Conservation (phyloP, 2,888 invertebrate genomes). For the Tetranychus truncatus region DNA sequence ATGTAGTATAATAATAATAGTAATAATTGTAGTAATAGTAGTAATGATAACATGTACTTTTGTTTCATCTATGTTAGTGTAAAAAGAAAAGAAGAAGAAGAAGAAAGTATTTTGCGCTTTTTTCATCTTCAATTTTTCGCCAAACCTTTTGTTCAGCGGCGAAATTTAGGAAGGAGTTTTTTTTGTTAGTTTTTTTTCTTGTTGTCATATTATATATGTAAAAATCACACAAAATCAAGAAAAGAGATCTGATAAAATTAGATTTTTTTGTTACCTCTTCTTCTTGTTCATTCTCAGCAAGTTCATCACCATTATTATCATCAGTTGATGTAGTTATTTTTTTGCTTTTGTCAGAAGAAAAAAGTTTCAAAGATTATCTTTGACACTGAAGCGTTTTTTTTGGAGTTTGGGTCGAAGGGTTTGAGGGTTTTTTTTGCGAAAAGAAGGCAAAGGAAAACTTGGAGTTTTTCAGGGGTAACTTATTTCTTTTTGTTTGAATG, state of each 20-base stretch:
- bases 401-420: background rate
- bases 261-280: background rate
- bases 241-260: background rate
- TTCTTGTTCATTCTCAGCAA: background rate
- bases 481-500: background rate
- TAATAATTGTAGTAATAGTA: background rate
- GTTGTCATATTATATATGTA: background rate
- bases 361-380: background rate
- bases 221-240: background rate
- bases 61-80: background rate
- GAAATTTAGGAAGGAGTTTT: background rate
- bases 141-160: background rate
- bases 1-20: background rate
- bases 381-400: background rate
- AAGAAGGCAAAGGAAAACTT: background rate
- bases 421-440: background rate
- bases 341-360: background rate
- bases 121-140: background rate
- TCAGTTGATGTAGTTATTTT: background rate
- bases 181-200: background rate
- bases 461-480: too few relatives aligned
- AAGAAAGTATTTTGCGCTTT: background rate
- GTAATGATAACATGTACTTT: background rate
- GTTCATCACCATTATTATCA: background rate
- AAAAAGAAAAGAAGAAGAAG: background rate